Evolutionary conservation across 2,113 vertebrate genomes (phyloP).

Genomic region (Romanogobio albipinnatus): DNA sequence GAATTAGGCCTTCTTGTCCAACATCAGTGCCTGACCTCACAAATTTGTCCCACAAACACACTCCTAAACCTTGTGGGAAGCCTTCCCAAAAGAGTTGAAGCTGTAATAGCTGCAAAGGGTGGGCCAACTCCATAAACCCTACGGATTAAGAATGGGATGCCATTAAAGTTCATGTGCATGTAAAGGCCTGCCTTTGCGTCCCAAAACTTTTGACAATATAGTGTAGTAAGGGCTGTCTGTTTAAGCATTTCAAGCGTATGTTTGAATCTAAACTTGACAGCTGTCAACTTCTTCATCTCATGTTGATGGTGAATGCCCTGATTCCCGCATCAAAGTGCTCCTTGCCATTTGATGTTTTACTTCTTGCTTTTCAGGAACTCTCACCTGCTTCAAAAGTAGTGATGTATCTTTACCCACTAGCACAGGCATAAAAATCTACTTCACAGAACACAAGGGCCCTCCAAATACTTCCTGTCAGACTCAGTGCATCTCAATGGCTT

Average conservation of each 20-base stretch:
- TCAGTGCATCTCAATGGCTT: constrained; percentile 58
- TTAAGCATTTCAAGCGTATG: background rate
- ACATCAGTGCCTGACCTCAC: too few relatives aligned
- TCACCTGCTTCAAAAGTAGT: constrained; percentile 18
- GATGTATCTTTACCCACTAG: constrained; percentile 66
- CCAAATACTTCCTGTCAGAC: constrained; percentile 56
- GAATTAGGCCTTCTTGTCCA: too few relatives aligned
- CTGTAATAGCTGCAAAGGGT: too few relatives aligned
- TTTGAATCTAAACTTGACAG: constrained; percentile 1
- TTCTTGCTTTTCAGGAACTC: constrained; percentile 51
- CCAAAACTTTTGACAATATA: too few relatives aligned
- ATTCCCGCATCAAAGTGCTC: constrained; percentile 9
- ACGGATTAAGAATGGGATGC: too few relatives aligned
- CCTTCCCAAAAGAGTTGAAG: too few relatives aligned
- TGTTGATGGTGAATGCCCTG: background rate
- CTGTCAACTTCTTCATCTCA: background rate
- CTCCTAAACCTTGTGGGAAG: too few relatives aligned
- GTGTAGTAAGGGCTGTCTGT: too few relatives aligned
- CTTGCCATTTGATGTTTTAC: constrained; percentile 28
- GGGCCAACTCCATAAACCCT: too few relatives aligned
- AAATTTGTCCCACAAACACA: too few relatives aligned
- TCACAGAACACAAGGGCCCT: constrained; percentile 51
- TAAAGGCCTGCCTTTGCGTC: too few relatives aligned
- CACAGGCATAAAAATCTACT: constrained; percentile 52
- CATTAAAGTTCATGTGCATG: too few relatives aligned